Evolutionary conservation across 2,888 invertebrate species (phyloP), one percentile per base, ranked within the genome.

Genomic region (Elegia similella): DNA sequence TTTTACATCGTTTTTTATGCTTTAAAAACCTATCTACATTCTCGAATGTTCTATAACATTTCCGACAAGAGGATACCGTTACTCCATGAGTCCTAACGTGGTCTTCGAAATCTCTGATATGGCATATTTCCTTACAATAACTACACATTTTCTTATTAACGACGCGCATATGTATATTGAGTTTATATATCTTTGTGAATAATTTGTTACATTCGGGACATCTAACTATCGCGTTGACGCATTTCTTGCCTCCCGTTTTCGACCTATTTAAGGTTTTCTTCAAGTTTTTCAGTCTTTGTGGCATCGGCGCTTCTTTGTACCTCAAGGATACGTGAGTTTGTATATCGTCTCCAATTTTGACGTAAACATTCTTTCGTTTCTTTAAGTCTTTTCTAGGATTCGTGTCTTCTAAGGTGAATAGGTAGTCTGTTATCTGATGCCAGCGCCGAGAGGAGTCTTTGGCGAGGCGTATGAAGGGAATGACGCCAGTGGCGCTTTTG

Each of bases 401-500:
- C 30, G 47, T 30, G 2, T 6, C 17, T 34, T 50, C 34, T 34
- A 50, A 34, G 6, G 32, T 50, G 32, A 38, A 38, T 6, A 50
- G 34, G 12, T 50, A 38, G n/a, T 77, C 53, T 2, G 72, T 32
- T 0, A 80, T 63, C 10, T 68, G 52, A 5, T 57, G 65, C 83
- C 84, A 84, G 10, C 65, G 70, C n/a, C 66, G 66, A 7, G 64
- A 55, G 0, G 82, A 80, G 6, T 73, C 68, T 59, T 60, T 66
- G 72, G 78, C 79, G 12, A 78, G 65, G 44, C 62, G 62, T 6
- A 77, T 53, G 70, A 84, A 77, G 2, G 76, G 75, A 15, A 76
- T 46, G 17, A 78, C 67, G 7, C 60, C 58, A 6, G 47, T 65
- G 15, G 78, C 42, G 30, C 67, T 62, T 3, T 60, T 54, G 16